A percentile compares a stretch with the other conserved stretches of the same genome.
These are phyloP conservation scores for Mohoua ochrocephala DNA, from an alignment of 2,113 vertebrate genomes.

Conservation along the genomic window DNA sequence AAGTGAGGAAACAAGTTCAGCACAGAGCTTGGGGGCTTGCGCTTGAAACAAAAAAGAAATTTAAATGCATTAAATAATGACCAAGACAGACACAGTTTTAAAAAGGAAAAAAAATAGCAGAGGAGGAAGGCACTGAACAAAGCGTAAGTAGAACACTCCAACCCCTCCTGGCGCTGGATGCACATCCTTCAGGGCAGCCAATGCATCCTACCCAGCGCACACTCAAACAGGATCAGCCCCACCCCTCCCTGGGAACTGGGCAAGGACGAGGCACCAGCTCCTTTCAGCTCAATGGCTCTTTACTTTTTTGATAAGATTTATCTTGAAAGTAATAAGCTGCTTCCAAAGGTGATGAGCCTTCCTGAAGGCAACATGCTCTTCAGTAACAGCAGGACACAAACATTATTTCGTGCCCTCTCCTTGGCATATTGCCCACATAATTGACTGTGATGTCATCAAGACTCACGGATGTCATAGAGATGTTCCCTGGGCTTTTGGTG, in stretches of 20 bases:
- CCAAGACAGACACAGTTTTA: not conserved
- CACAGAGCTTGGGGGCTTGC: not conserved
- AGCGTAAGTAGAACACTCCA: not conserved
- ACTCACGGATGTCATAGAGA: not conserved
- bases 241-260: not conserved
- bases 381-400: not conserved
- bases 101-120: not conserved
- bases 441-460: not conserved
- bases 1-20: not conserved
- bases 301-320: not conserved
- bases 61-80: not conserved
- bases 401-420: not conserved
- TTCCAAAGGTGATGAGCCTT: not conserved
- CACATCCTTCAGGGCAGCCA: not conserved
- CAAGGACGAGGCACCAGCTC: not conserved
- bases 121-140: not conserved
- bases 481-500: not conserved
- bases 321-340: not conserved
- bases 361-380: not conserved
- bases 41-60: not conserved
- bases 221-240: not conserved
- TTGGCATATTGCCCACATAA: not conserved
- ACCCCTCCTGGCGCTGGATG: not conserved
- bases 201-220: not conserved
- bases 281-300: not conserved